A percentile compares a stretch with the other conserved stretches of the same genome.
Evolutionary conservation across 2,797 vertebrate species (phyloP).

Genomic region (Tragelaphus eurycerus): DNA sequence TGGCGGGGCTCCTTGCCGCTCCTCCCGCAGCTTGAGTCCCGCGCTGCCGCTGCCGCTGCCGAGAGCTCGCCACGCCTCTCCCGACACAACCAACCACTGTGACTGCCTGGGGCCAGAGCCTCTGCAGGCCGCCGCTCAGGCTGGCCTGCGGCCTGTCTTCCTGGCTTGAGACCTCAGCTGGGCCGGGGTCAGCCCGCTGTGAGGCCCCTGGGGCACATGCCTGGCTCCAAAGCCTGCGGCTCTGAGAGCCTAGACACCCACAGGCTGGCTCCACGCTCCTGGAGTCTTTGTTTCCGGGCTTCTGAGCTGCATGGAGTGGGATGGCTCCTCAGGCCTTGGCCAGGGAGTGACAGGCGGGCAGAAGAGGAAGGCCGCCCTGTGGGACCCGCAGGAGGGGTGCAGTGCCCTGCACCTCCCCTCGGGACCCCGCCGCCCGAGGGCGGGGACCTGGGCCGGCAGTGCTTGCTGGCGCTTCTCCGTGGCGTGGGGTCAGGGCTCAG

Average conservation of each 20-base stretch:
- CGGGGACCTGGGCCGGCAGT: background rate
- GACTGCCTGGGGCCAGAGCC: slow-evolving; percentile 77
- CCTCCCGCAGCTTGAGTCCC: slow-evolving; percentile 71
- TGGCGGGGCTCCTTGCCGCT: background rate
- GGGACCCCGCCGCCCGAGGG: background rate
- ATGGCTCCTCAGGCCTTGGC: background rate
- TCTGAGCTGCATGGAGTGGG: background rate
- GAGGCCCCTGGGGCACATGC: background rate
- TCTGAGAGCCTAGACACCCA: background rate
- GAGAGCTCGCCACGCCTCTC: slow-evolving; percentile 56
- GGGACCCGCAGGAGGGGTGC: background rate
- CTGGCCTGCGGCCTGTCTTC: slow-evolving; percentile 18
- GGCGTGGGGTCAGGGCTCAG: background rate
- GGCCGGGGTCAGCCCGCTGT: background rate
- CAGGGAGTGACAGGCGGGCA: background rate
- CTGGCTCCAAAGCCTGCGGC: background rate
- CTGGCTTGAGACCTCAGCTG: background rate
- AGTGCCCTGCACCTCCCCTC: background rate
- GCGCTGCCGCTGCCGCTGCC: slow-evolving; percentile 63
- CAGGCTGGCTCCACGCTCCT: background rate
- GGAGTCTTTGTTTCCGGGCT: background rate
- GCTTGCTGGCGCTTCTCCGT: background rate
- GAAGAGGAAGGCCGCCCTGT: background rate
- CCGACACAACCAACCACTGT: slow-evolving; percentile 82
- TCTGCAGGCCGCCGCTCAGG: slow-evolving; percentile 28